These are phyloP conservation scores for Tachina grossa DNA, from an alignment of 2,888 invertebrate species.

Conservation along the genomic window DNA sequence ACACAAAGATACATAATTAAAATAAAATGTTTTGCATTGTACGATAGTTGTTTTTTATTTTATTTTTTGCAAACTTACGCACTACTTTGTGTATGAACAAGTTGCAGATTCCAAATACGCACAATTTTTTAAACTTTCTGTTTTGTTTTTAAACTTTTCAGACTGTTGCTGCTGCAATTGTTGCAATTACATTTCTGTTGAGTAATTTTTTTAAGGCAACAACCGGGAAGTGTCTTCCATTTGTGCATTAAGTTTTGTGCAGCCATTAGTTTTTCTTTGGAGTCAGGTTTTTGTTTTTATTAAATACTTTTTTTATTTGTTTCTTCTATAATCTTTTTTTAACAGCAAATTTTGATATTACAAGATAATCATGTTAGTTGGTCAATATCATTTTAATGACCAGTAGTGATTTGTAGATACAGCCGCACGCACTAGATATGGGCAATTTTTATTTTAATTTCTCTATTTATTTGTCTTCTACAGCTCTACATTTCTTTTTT, in stretches of 20 bases:
- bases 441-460: neutral
- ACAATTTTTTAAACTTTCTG: neutral
- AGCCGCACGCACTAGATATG: neutral
- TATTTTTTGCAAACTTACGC: slow-evolving; percentile 49
- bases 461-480: slow-evolving; percentile 7
- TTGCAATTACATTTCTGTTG: slow-evolving; percentile 25
- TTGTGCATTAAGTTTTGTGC: slow-evolving; percentile 13
- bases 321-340: neutral
- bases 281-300: slow-evolving; percentile 40
- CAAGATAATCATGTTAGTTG: slow-evolving; percentile 64
- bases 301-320: neutral
- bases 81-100: slow-evolving; percentile 47
- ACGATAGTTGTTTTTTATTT: neutral
- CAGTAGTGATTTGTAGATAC: slow-evolving; percentile 15
- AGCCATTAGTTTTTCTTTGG: slow-evolving; percentile 53
- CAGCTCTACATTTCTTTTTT: slow-evolving; percentile 30
- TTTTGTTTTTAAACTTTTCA: neutral
- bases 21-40: neutral
- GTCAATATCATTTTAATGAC: slow-evolving; percentile 66
- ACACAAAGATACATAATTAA: neutral
- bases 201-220: slow-evolving; percentile 57
- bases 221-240: slow-evolving; percentile 69
- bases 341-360: slow-evolving; percentile 44
- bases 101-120: slow-evolving; percentile 51
- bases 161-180: neutral